Conservation (phyloP, 2,113 vertebrate species). For the Leuciscus idus region DNA sequence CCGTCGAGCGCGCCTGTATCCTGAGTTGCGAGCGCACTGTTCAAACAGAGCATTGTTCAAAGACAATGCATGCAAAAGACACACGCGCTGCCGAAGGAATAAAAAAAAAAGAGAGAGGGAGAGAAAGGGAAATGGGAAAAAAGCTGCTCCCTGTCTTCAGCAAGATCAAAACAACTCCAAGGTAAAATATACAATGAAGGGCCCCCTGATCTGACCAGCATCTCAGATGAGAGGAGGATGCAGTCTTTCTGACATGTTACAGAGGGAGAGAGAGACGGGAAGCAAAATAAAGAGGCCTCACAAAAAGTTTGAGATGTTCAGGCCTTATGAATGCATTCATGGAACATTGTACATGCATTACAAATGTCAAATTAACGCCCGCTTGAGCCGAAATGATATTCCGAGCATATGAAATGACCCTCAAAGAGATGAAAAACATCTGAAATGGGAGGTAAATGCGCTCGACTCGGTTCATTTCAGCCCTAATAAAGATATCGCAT, state of each 20-base stretch:
- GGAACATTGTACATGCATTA: slow-evolving; percentile 36
- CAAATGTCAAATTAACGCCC: slow-evolving; percentile 48
- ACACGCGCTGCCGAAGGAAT: slow-evolving; percentile 34
- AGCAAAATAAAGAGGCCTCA: slow-evolving; percentile 31
- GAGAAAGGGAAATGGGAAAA: slow-evolving; percentile 17
- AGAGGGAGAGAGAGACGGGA: slow-evolving; percentile 24
- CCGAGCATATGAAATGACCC: slow-evolving; percentile 28
- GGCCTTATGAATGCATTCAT: slow-evolving; percentile 49
- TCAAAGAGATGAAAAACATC: slow-evolving; percentile 16
- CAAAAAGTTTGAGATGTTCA: slow-evolving; percentile 39
- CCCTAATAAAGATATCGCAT: slow-evolving; percentile 25
- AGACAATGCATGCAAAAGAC: slow-evolving; percentile 63
- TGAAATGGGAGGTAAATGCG: neutral
- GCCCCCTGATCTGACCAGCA: slow-evolving; percentile 60
- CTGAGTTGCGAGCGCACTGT: slow-evolving; percentile 51
- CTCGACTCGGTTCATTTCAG: slow-evolving; percentile 11
- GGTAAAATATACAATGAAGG: slow-evolving; percentile 61
- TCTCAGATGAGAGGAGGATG: slow-evolving; percentile 48
- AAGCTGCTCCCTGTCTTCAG: slow-evolving; percentile 55
- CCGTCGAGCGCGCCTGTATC: slow-evolving; percentile 46
- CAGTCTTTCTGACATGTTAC: slow-evolving; percentile 45
- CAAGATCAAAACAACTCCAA: slow-evolving; percentile 60
- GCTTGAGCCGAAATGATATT: slow-evolving; percentile 31
- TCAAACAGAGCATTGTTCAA: slow-evolving; percentile 64
- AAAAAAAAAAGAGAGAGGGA: neutral